Percentiles rank a stretch among this genome's conserved stretches.
Conservation (phyloP, 2,113 vertebrate species). For the Callipepla squamata region DNA sequence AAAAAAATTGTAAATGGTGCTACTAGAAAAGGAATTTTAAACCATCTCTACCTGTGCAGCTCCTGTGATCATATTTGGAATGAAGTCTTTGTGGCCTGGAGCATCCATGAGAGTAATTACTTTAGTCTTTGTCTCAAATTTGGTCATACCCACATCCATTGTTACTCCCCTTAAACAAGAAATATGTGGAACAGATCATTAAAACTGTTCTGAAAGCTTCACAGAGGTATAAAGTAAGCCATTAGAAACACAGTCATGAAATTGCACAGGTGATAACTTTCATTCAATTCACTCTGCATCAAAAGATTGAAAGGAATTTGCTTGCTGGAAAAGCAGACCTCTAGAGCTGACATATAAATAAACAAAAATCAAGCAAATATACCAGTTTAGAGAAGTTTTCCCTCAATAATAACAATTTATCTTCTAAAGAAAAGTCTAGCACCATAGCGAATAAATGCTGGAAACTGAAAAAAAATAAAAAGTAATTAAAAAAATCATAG, state of each 20-base stretch:
- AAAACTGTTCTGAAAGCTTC: neutral
- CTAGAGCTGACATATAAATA: fast-evolving
- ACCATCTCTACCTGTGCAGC: conserved; percentile 90
- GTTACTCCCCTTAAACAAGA: conserved; percentile 91
- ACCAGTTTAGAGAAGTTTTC: neutral
- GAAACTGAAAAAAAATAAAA: neutral
- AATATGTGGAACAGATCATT: neutral
- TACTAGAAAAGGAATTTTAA: neutral
- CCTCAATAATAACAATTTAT: neutral
- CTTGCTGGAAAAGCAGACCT: neutral
- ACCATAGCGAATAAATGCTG: neutral
- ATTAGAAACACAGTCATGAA: neutral
- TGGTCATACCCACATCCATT: conserved; percentile 99
- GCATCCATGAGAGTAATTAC: conserved; percentile 98
- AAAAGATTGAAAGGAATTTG: neutral
- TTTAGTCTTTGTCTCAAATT: conserved; percentile 95
- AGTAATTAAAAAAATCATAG: neutral
- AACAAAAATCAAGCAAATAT: neutral
- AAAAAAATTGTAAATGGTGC: neutral
- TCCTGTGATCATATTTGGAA: conserved; percentile 99
- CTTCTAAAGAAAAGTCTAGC: neutral
- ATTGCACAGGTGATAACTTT: neutral
- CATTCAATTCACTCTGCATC: neutral
- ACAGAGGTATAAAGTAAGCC: neutral
- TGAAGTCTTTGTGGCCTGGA: conserved; percentile 98